These are phyloP conservation scores for Amblyopsis rosae DNA, from an alignment of 2,113 vertebrate species.

Conservation along the genomic window DNA sequence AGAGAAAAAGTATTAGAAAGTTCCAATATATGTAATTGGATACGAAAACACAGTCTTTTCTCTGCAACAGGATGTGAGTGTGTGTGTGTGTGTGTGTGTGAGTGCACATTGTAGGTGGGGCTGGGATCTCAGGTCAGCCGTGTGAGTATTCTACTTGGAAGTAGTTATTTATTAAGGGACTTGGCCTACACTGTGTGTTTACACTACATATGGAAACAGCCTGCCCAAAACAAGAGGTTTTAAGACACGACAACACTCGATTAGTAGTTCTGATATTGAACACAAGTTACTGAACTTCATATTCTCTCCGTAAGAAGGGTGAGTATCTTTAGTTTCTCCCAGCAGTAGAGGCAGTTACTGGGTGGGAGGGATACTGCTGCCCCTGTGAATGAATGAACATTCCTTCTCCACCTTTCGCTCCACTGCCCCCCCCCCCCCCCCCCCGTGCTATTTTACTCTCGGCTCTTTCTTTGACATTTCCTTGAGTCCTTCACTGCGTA, in stretches of 20 bases:
- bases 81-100: not conserved
- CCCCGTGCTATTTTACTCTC: slow-evolving; percentile 35
- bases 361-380: not conserved
- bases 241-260: no score
- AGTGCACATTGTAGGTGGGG: not conserved
- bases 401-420: slow-evolving; percentile 33
- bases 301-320: no score
- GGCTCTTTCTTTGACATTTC: slow-evolving; percentile 41
- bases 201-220: no score
- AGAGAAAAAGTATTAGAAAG: not conserved
- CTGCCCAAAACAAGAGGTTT: no score
- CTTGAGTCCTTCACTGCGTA: slow-evolving; percentile 31
- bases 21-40: not conserved
- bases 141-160: not conserved
- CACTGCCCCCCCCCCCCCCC: slow-evolving; percentile 1
- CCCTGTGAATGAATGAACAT: slow-evolving; percentile 49
- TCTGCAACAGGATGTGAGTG: not conserved
- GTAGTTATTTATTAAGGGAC: no score
- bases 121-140: not conserved
- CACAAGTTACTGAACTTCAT: no score
- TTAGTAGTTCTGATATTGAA: no score
- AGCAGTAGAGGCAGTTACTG: slow-evolving; percentile 30
- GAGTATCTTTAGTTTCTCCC: slow-evolving; percentile 6
- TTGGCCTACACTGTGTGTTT: no score
- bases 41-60: not conserved